Evolutionary conservation across 1,140 invertebrate species (phyloP).

Genomic region (Archegozetes longisetosus): DNA sequence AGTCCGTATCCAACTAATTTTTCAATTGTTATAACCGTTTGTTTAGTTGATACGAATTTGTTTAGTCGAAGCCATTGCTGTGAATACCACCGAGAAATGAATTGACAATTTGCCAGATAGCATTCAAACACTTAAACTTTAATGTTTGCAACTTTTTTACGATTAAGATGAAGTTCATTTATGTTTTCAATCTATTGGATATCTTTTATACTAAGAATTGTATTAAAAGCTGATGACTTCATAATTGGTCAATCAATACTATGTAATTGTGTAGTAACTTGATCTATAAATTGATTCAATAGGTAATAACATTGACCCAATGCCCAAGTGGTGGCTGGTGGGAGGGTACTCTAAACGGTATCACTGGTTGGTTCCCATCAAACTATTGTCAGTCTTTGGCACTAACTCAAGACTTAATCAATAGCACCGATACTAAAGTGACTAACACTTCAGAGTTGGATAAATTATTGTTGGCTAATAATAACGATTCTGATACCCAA

Average conservation of each 20-base stretch:
- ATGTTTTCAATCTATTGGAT: neutral
- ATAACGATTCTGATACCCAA: neutral
- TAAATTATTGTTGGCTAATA: neutral
- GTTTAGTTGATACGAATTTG: neutral
- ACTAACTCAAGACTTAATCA: neutral
- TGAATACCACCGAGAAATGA: too few relatives aligned
- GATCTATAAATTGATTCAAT: neutral
- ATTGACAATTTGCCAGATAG: too few relatives aligned
- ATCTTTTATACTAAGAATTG: neutral
- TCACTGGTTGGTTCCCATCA: constrained; percentile 89
- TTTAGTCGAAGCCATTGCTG: too few relatives aligned
- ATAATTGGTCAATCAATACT: neutral
- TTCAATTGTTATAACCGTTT: neutral
- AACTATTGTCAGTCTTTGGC: constrained; percentile 58
- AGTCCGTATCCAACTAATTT: neutral
- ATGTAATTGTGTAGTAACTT: neutral
- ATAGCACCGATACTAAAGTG: neutral
- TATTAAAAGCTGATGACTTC: neutral
- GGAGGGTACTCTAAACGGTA: constrained; percentile 74
- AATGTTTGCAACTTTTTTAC: neutral
- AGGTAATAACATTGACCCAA: constrained; percentile 73
- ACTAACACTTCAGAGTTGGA: too few relatives aligned
- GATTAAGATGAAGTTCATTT: neutral
- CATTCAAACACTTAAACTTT: too few relatives aligned
- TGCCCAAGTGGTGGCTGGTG: constrained; percentile 74